Conservation (phyloP, 2,113 vertebrate species). For the Python bivittatus region DNA sequence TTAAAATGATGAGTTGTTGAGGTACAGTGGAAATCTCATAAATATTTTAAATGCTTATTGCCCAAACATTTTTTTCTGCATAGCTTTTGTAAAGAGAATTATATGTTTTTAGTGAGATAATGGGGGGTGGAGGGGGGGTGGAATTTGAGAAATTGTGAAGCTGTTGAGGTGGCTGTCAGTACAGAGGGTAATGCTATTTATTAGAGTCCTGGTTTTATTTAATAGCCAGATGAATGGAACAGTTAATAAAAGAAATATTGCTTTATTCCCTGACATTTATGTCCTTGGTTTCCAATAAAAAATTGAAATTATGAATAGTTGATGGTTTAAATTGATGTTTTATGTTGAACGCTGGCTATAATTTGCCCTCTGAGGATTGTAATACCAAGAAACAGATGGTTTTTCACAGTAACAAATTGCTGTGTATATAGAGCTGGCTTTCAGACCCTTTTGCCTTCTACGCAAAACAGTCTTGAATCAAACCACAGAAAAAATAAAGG, state of each 20-base stretch:
- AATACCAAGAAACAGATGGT: conserved; percentile 89
- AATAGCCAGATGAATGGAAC: conserved; percentile 86
- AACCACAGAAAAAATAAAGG: neutral
- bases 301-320: conserved; percentile 92
- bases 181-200: conserved; percentile 82
- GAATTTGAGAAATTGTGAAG: conserved; percentile 72
- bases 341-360: conserved; percentile 89
- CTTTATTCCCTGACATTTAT: conserved; percentile 86
- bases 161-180: conserved; percentile 80
- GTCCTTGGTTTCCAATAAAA: conserved; percentile 88
- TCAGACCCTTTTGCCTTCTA: conserved; percentile 75
- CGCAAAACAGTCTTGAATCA: conserved; percentile 39
- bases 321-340: conserved; percentile 93
- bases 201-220: conserved; percentile 85
- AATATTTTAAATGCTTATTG: conserved; percentile 59
- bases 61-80: conserved; percentile 62
- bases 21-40: conserved; percentile 41
- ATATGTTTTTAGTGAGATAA: conserved; percentile 68
- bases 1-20: conserved; percentile 37
- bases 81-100: conserved; percentile 67
- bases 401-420: conserved; percentile 89
- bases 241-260: conserved; percentile 86
- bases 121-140: conserved; percentile 7
- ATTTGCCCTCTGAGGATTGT: conserved; percentile 90
- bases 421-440: conserved; percentile 77